Percentiles rank a stretch among this genome's conserved stretches.
Evolutionary conservation across 2,797 vertebrate species (phyloP).

Genomic region (Salmo trutta): DNA sequence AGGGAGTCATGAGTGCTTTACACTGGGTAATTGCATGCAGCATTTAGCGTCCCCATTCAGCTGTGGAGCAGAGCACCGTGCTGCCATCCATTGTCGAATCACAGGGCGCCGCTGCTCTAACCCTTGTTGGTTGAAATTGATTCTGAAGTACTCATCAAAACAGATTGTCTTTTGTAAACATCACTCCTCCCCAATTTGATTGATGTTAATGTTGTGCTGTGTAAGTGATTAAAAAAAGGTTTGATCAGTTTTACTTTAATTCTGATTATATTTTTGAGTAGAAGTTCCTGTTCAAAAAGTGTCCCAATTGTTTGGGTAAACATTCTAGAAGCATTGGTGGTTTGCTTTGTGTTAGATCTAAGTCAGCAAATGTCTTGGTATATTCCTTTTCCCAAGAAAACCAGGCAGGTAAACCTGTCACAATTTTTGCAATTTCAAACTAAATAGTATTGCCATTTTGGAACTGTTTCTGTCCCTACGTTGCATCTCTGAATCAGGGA

Average conservation of each 20-base stretch:
- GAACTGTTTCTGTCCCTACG: no score
- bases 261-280: no score
- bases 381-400: no score
- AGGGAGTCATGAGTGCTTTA: slow-evolving; percentile 71
- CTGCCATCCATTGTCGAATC: slow-evolving; percentile 56
- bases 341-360: neutral
- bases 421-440: no score
- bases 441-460: no score
- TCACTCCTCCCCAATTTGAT: slow-evolving; percentile 57
- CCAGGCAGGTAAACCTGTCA: no score
- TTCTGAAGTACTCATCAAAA: slow-evolving; percentile 64
- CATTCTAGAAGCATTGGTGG: neutral
- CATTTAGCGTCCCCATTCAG: slow-evolving; percentile 48
- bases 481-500: no score
- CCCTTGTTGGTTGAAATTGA: slow-evolving; percentile 66
- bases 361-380: no score
- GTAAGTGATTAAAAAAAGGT: neutral
- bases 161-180: slow-evolving; percentile 62
- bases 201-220: slow-evolving; percentile 40
- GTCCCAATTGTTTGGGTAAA: neutral
- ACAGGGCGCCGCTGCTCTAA: slow-evolving; percentile 46
- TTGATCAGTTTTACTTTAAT: no score
- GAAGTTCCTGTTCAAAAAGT: no score
- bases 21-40: slow-evolving; percentile 61
- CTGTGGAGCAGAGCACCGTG: slow-evolving; percentile 44